Evolutionary conservation across 2,797 vertebrate species (phyloP).

Genomic region (Streptopelia turtur): DNA sequence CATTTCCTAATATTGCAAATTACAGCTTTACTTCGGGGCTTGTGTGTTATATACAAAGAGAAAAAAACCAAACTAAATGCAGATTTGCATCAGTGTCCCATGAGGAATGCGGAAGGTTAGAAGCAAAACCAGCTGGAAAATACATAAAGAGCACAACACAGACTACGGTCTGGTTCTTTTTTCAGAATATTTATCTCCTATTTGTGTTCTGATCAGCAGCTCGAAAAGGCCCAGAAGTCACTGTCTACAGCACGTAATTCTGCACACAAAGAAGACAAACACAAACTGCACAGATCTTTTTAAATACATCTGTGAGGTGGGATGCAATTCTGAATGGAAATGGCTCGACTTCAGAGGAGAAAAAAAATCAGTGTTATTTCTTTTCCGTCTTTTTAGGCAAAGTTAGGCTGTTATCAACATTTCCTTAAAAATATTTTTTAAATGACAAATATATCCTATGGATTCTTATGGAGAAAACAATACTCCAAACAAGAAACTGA

Average conservation of each 20-base stretch:
- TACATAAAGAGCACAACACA: conserved; percentile 13
- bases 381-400: background rate
- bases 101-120: conserved; percentile 25
- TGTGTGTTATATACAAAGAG: background rate
- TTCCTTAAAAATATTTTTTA: background rate
- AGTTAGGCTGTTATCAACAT: background rate
- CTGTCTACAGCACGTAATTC: background rate
- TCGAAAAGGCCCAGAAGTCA: background rate
- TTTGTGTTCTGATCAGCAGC: background rate
- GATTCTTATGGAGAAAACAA: background rate
- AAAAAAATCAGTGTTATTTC: background rate
- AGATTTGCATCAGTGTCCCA: conserved; percentile 42
- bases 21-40: background rate
- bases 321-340: background rate
- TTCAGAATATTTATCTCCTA: background rate
- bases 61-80: background rate
- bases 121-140: conserved; percentile 64
- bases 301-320: background rate
- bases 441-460: background rate
- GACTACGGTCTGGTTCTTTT: background rate
- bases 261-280: background rate
- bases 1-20: conserved; percentile 43
- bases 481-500: background rate
- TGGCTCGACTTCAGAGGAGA: rapidly evolving
- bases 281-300: background rate